These are phyloP conservation scores for Herpailurus yagouaroundi DNA, from an alignment of 2,113 vertebrate genomes.

Conservation along the genomic window DNA sequence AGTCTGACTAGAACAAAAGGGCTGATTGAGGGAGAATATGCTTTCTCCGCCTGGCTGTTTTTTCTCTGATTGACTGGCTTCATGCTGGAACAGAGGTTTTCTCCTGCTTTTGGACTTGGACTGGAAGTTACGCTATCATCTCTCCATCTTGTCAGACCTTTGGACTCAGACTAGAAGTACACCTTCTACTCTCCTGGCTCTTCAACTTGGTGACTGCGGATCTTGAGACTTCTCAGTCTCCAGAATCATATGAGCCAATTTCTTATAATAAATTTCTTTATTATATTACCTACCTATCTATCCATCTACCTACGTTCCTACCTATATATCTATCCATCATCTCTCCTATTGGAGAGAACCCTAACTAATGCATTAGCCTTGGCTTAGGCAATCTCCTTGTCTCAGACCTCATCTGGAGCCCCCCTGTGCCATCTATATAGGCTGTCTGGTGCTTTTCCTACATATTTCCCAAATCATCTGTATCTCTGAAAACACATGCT, in stretches of 20 bases:
- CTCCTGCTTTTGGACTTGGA: neutral
- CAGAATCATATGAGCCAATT: neutral
- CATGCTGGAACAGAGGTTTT: neutral
- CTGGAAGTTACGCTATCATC: neutral
- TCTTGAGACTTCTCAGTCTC: neutral
- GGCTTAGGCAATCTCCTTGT: neutral
- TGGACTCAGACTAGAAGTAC: neutral
- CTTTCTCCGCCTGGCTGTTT: neutral
- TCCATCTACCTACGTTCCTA: neutral
- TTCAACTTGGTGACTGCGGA: neutral
- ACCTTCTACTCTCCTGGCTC: neutral
- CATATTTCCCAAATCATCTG: neutral
- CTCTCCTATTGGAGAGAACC: neutral
- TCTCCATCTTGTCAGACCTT: neutral
- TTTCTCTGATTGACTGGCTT: neutral
- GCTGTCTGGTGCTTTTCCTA: neutral
- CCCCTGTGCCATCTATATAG: neutral
- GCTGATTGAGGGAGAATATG: neutral
- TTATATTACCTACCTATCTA: neutral
- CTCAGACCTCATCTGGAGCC: neutral
- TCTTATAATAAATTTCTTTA: neutral
- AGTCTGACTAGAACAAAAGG: neutral
- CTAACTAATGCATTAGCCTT: neutral
- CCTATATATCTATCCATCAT: neutral
- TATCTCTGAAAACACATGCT: neutral